Percentiles rank a stretch among this genome's conserved stretches.
phyloP scores from a whole-genome alignment of 2,113 vertebrate species.

The Zosterops hypoxanthus region DNA sequence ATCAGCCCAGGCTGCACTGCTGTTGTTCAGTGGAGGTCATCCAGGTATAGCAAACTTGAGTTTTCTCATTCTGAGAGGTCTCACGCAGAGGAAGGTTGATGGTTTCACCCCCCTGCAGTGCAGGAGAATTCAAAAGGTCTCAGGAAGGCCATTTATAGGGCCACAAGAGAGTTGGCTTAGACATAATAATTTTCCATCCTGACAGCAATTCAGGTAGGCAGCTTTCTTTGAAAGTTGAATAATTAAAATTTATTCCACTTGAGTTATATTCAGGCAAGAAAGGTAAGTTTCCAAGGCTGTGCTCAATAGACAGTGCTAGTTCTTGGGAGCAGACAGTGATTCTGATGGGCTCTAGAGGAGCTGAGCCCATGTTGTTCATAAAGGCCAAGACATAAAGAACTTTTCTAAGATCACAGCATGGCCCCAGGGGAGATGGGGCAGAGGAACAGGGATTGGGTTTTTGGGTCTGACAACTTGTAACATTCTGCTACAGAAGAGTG shows the following conservation, averaged over 20 bases:
- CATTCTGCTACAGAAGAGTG: neutral
- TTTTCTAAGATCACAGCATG: neutral
- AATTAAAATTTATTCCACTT: neutral
- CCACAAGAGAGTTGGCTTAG: neutral
- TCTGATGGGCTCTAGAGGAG: neutral
- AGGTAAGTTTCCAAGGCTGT: neutral
- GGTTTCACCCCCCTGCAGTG: neutral
- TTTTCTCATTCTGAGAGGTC: neutral
- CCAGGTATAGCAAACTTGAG: neutral
- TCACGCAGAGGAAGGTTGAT: neutral
- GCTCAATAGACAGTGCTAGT: neutral
- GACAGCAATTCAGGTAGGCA: neutral
- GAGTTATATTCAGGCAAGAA: neutral
- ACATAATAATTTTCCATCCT: neutral
- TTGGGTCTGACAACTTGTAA: neutral
- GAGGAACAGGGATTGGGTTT: fast-evolving
- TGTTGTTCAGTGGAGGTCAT: fast-evolving
- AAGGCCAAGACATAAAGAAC: neutral
- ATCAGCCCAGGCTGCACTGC: fast-evolving
- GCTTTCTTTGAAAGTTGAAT: neutral
- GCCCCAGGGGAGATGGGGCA: neutral
- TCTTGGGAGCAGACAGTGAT: neutral
- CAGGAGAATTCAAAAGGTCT: neutral
- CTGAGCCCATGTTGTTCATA: neutral
- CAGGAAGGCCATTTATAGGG: neutral